Evolutionary conservation across 2,113 vertebrate species (phyloP).

Genomic region (Chiloscyllium plagiosum): DNA sequence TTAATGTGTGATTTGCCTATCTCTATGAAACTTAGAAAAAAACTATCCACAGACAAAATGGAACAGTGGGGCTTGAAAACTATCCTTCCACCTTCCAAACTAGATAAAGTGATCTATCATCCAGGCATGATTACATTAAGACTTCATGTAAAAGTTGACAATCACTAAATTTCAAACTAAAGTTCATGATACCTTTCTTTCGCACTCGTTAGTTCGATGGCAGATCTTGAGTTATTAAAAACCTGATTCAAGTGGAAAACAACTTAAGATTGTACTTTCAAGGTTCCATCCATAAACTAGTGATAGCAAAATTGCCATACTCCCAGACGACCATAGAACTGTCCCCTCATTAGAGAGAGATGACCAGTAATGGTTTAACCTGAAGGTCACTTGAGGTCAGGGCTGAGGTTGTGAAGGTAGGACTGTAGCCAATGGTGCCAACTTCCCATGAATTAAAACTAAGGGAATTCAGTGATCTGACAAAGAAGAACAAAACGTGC

Average conservation of each 20-base stretch:
- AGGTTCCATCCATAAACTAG: neutral
- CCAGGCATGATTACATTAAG: neutral
- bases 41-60: neutral
- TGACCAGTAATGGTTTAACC: too few species aligned
- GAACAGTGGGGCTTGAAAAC: neutral
- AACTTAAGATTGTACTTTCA: neutral
- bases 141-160: neutral
- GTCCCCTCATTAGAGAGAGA: too few species aligned
- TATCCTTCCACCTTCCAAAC: neutral
- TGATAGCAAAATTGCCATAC: neutral
- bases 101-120: neutral
- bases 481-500: neutral
- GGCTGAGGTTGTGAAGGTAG: too few species aligned
- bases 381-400: too few species aligned
- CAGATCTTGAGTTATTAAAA: neutral
- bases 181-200: neutral
- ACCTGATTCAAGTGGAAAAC: neutral
- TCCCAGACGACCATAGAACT: neutral
- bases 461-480: neutral
- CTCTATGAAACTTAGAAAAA: neutral
- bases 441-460: too few species aligned
- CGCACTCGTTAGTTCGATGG: neutral
- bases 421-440: too few species aligned
- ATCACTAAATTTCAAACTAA: neutral
- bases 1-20: neutral